A percentile compares a stretch with the other conserved stretches of the same genome.
Evolutionary conservation across 2,113 vertebrate species (phyloP).

Genomic region (Aviceda subcristata): DNA sequence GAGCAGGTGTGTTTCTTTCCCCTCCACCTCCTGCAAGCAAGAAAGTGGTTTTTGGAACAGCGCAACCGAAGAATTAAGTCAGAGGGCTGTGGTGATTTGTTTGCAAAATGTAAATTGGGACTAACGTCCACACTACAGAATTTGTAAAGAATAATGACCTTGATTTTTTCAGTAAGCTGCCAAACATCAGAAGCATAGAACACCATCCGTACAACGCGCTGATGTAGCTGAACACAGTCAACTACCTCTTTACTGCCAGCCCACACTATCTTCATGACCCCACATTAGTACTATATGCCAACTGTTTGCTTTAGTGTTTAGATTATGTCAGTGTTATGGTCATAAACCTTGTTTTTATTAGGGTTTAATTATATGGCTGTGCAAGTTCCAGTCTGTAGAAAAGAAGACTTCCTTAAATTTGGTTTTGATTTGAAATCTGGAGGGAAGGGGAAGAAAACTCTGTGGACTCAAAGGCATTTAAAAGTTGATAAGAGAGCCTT

Average conservation of each 20-base stretch:
- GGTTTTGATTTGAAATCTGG: neutral
- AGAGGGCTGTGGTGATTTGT: neutral
- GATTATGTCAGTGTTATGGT: neutral
- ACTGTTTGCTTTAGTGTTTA: neutral
- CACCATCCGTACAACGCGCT: neutral
- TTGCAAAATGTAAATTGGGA: neutral
- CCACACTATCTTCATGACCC: neutral
- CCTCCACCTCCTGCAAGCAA: constrained; percentile 32
- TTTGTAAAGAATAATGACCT: neutral
- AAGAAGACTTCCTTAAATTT: neutral
- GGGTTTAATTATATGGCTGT: neutral
- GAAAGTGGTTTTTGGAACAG: neutral
- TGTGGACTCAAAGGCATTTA: neutral
- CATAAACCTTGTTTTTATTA: neutral
- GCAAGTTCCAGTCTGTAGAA: neutral
- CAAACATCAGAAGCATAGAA: neutral
- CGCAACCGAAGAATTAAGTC: neutral
- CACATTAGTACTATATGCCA: neutral
- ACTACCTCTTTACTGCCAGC: neutral
- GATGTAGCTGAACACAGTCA: neutral
- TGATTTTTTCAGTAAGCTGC: neutral
- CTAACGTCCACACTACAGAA: neutral
- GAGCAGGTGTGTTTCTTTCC: constrained; percentile 24
- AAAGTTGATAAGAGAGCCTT: neutral
- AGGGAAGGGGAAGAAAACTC: constrained; percentile 7